Conservation (phyloP, 2,888 invertebrate species). For the Drosophila prolongata region DNA sequence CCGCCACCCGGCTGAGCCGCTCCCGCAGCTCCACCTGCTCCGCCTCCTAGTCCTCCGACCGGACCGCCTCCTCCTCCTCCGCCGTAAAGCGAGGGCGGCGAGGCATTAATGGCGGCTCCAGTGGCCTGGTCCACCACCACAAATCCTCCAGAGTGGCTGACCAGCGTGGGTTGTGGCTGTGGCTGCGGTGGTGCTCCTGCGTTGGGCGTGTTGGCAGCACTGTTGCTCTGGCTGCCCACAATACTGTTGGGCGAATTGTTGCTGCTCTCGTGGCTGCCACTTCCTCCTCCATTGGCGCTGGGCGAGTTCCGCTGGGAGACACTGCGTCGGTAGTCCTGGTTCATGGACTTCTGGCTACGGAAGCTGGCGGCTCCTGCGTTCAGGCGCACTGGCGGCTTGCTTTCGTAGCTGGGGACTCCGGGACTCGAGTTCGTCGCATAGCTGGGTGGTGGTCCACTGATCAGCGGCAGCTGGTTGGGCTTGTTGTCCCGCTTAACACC, state of each 20-base stretch:
- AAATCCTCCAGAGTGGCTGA: conserved; percentile 58
- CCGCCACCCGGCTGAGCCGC: conserved; percentile 33
- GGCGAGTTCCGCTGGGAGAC: conserved; percentile 84
- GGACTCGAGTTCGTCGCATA: conserved; percentile 47
- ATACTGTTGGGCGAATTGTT: conserved; percentile 84
- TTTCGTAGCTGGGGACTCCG: conserved; percentile 54
- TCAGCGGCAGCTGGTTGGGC: conserved; percentile 72
- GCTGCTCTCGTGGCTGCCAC: conserved; percentile 82
- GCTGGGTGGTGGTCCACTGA: conserved; percentile 76
- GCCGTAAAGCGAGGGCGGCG: conserved; percentile 80
- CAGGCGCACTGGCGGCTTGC: conserved; percentile 78
- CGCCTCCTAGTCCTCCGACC: conserved; percentile 35
- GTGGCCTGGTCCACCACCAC: conserved; percentile 70
- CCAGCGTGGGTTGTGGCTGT: conserved; percentile 57
- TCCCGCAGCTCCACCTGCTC: conserved; percentile 64
- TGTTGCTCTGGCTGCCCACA: conserved; percentile 61
- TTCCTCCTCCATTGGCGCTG: conserved; percentile 80
- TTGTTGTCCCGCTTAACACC: conserved; percentile 76
- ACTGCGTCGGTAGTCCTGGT: conserved; percentile 82
- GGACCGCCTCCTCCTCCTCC: conserved; percentile 60
- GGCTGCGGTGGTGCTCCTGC: conserved; percentile 60
- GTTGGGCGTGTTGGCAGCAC: conserved; percentile 68
- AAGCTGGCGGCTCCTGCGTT: conserved; percentile 79
- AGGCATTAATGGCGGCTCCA: conserved; percentile 59
- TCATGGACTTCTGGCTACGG: conserved; percentile 81